These are phyloP conservation scores for Momotus momota DNA, from an alignment of 2,797 vertebrate species.

Conservation along the genomic window DNA sequence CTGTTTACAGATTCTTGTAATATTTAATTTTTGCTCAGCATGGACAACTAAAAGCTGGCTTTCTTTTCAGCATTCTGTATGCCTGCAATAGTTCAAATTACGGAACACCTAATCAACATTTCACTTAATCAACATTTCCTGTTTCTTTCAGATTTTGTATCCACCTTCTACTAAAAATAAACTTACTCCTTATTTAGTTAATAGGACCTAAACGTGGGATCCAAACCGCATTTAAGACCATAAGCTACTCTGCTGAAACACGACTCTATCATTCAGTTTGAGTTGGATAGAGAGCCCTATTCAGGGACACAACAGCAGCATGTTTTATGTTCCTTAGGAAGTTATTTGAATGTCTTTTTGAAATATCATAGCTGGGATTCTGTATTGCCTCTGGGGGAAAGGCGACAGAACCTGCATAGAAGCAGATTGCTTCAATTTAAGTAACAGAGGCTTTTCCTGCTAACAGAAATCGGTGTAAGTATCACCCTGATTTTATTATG, in stretches of 20 bases:
- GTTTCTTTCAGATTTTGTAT: conserved; percentile 30
- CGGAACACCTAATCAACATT: neutral
- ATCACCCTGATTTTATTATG: conserved; percentile 39
- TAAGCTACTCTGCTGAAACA: neutral
- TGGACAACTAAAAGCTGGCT: neutral
- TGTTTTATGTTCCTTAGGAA: conserved; percentile 2
- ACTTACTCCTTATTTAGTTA: neutral
- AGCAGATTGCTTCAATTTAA: conserved; percentile 34
- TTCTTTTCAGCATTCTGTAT: neutral
- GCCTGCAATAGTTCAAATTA: conserved; percentile 21
- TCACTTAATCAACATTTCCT: conserved; percentile 44
- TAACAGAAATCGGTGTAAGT: conserved; percentile 11
- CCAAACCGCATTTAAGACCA: neutral
- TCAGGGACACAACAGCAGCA: neutral
- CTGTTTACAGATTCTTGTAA: conserved; percentile 13
- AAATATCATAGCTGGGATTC: conserved; percentile 25
- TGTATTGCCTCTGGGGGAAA: neutral
- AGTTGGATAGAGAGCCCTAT: neutral
- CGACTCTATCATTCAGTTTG: neutral
- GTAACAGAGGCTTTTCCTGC: conserved; percentile 20
- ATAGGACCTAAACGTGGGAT: neutral
- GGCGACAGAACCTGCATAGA: neutral
- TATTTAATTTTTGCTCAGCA: neutral
- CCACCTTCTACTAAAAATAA: conserved; percentile 49
- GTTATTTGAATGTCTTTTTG: conserved; percentile 5